These are phyloP conservation scores for Amblyornis subalaris DNA, from an alignment of 2,113 vertebrate species.

Conservation along the genomic window DNA sequence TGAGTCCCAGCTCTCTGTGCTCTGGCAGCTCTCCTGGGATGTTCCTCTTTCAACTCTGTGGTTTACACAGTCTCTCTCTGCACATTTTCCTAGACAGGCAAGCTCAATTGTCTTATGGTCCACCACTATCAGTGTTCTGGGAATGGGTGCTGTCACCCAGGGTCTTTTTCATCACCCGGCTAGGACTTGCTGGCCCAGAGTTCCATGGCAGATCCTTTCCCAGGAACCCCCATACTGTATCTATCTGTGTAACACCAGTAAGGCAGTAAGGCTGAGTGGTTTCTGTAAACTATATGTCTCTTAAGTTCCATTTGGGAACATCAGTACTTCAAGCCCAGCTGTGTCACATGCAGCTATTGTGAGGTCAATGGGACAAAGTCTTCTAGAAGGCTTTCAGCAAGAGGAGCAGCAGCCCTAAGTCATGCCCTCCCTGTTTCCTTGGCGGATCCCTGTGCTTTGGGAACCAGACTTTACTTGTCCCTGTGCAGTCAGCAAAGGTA, in stretches of 20 bases:
- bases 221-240: not conserved
- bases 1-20: not conserved
- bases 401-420: not conserved
- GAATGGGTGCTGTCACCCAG: not conserved
- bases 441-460: not conserved
- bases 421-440: not conserved
- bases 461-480: not conserved
- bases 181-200: fast-evolving
- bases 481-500: not conserved
- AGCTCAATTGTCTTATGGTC: not conserved
- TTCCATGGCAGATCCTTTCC: not conserved
- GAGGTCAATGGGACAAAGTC: not conserved
- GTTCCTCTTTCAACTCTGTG: not conserved
- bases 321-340: not conserved
- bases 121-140: not conserved
- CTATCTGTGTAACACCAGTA: not conserved
- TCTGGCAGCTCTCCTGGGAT: not conserved
- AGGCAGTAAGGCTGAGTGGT: not conserved
- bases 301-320: not conserved
- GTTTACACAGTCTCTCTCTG: not conserved
- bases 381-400: not conserved
- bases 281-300: not conserved
- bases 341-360: not conserved
- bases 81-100: not conserved
- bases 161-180: not conserved